Conservation (phyloP, 1,140 invertebrate species). For the Ditylenchus dipsaci region DNA sequence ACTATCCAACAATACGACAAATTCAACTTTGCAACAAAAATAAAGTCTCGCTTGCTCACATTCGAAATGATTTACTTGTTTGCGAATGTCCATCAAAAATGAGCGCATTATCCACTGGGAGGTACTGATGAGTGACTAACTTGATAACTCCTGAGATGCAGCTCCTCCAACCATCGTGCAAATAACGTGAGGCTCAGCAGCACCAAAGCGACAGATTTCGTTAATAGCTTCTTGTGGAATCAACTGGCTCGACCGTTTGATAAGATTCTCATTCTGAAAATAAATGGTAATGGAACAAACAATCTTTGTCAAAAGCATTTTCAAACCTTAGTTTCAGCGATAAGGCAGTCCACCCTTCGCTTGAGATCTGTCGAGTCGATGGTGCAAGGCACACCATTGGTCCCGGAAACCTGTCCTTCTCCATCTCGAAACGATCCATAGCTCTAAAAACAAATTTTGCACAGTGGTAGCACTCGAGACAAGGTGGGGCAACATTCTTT, state of each 20-base stretch:
- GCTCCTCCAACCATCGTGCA: constrained; percentile 86
- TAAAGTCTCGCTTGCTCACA: background rate
- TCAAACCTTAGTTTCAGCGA: constrained; percentile 14
- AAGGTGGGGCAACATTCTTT: too few species aligned
- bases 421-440: background rate
- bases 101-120: constrained; percentile 89
- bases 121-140: constrained; percentile 90
- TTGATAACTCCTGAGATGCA: constrained; percentile 90
- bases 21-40: too few species aligned
- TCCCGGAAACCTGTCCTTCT: constrained; percentile 10
- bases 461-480: too few species aligned
- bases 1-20: too few species aligned
- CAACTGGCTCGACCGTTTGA: constrained; percentile 10
- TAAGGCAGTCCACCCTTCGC: background rate
- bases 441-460: background rate
- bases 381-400: background rate
- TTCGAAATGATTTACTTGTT: constrained; percentile 65
- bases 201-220: constrained; percentile 71
- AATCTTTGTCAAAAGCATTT: background rate
- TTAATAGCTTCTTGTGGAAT: constrained; percentile 29
- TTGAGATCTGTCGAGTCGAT: constrained; percentile 6
- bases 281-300: background rate
- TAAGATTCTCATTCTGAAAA: constrained; percentile 23
- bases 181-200: constrained; percentile 86
- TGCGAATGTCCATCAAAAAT: constrained; percentile 79